phyloP scores from a whole-genome alignment of 2,797 vertebrate species.

The Tadarida brasiliensis region DNA sequence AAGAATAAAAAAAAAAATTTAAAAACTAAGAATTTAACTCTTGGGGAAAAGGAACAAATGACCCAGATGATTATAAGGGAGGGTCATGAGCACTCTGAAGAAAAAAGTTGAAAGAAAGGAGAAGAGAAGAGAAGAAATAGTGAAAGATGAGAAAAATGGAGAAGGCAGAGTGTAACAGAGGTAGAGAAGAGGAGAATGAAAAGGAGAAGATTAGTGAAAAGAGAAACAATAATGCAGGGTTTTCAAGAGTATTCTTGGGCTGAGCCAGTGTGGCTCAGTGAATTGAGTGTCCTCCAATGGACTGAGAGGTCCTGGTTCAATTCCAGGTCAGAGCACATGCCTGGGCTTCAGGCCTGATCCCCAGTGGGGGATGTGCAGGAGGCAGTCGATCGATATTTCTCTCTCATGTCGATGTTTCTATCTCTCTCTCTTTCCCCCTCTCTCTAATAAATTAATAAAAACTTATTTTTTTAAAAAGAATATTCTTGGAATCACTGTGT shows the following conservation, averaged over 20 bases:
- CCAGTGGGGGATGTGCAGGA: no score
- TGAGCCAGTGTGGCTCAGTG: no score
- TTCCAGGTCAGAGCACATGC: no score
- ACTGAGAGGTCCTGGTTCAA: no score
- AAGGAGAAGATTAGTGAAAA: background rate
- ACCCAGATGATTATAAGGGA: background rate
- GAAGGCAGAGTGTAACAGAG: background rate
- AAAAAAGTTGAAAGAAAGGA: conserved; percentile 10
- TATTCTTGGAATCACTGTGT: background rate
- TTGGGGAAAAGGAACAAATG: background rate
- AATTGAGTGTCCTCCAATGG: no score
- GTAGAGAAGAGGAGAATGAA: background rate
- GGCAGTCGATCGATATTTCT: no score
- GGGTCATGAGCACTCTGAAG: background rate
- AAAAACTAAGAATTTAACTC: background rate
- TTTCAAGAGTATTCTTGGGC: background rate
- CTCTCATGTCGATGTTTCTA: no score
- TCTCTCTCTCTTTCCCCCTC: no score
- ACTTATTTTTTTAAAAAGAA: no score
- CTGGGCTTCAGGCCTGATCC: no score
- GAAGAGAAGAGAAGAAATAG: background rate
- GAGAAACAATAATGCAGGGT: background rate
- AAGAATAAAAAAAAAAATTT: background rate
- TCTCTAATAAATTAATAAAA: no score
- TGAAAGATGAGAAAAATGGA: background rate